These are phyloP conservation scores for Aphelenchoides bicaudatus DNA, from an alignment of 2,888 invertebrate genomes.

Conservation along the genomic window DNA sequence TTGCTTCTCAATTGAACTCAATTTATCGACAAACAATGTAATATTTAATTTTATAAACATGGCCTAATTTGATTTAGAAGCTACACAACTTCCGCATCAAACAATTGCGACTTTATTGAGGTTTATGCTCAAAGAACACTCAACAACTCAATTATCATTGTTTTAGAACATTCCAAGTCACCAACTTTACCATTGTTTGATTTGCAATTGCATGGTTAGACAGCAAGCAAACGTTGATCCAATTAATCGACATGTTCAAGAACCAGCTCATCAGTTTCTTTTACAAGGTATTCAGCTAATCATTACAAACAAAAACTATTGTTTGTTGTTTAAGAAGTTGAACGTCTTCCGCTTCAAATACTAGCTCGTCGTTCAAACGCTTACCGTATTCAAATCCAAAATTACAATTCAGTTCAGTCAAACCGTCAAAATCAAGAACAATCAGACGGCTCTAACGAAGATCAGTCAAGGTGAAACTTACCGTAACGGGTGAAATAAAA, in stretches of 20 bases:
- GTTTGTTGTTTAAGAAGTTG: conserved; percentile 4
- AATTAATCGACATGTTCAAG: conserved; percentile 5
- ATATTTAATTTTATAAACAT: too few relatives aligned
- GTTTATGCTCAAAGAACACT: too few relatives aligned
- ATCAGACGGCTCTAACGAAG: not conserved
- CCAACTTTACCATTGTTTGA: conserved; percentile 2
- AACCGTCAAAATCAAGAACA: not conserved
- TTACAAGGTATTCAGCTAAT: too few relatives aligned
- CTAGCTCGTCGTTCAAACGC: not conserved
- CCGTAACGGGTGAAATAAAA: not conserved
- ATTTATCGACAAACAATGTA: too few relatives aligned
- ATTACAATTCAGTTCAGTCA: not conserved
- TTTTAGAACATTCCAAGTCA: not conserved
- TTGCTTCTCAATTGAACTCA: too few relatives aligned
- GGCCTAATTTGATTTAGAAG: too few relatives aligned
- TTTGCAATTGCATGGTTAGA: not conserved
- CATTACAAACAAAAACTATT: too few relatives aligned
- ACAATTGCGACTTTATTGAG: conserved; percentile 7
- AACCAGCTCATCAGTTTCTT: not conserved
- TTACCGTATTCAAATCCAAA: not conserved
- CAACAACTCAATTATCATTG: too few relatives aligned
- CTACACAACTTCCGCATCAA: too few relatives aligned
- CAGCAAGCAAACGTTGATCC: not conserved
- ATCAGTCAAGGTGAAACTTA: not conserved
- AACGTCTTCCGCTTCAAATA: conserved; percentile 1